Percentiles rank a stretch among this genome's conserved stretches.
phyloP scores from a whole-genome alignment of 2,888 invertebrate genomes.

The Eristalinus sepulchralis region DNA sequence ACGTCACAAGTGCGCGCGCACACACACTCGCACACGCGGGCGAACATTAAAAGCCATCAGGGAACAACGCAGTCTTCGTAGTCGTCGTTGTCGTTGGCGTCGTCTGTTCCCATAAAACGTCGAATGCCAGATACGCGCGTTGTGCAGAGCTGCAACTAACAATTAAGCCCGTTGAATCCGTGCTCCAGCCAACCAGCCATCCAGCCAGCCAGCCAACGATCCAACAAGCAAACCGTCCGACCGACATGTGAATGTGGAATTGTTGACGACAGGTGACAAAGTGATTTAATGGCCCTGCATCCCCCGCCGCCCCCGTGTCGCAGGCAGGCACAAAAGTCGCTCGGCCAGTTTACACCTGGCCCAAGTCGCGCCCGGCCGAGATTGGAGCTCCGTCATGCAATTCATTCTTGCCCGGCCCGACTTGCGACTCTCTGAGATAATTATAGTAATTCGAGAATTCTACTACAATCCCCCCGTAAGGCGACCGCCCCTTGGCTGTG shows the following conservation, averaged over 20 bases:
- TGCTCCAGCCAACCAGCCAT: slow-evolving; percentile 17
- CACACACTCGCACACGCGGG: background rate
- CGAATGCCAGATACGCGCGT: slow-evolving; percentile 58
- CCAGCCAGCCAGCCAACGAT: slow-evolving; percentile 12
- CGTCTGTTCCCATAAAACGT: slow-evolving; percentile 61
- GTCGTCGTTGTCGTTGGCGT: background rate
- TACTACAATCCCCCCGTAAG: slow-evolving; percentile 54
- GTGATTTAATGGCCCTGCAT: slow-evolving; percentile 56
- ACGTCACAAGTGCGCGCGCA: slow-evolving; percentile 39
- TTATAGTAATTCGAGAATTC: slow-evolving; percentile 66
- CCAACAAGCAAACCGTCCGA: slow-evolving; percentile 30
- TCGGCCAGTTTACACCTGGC: slow-evolving; percentile 66
- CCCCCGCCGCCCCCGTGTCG: background rate
- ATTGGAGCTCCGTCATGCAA: slow-evolving; percentile 50
- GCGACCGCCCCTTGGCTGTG: background rate
- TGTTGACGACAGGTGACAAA: slow-evolving; percentile 72
- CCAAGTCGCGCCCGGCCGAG: slow-evolving; percentile 19
- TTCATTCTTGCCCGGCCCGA: slow-evolving; percentile 21
- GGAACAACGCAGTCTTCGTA: slow-evolving; percentile 17
- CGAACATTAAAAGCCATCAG: slow-evolving; percentile 34
- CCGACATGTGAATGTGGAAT: slow-evolving; percentile 69
- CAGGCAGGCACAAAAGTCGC: slow-evolving; percentile 38
- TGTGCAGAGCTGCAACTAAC: slow-evolving; percentile 54
- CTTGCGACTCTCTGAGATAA: slow-evolving; percentile 58
- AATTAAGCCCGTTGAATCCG: slow-evolving; percentile 59